Evolutionary conservation across 1,140 invertebrate genomes (phyloP).

Genomic region (Asbolus verrucosus): DNA sequence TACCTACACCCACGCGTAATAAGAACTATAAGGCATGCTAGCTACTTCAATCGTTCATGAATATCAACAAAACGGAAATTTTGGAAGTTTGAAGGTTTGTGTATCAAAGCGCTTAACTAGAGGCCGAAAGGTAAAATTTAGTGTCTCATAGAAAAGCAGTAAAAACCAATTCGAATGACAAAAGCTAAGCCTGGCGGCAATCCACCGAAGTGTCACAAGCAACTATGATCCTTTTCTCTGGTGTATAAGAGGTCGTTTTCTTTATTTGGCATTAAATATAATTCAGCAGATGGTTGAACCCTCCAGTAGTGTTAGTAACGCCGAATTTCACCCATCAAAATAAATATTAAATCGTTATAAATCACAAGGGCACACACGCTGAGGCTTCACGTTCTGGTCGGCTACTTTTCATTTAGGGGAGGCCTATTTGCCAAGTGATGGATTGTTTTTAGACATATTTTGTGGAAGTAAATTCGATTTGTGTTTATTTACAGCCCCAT

Average conservation of each 20-base stretch:
- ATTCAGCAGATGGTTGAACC: conserved; percentile 62
- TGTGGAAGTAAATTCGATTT: conserved; percentile 54
- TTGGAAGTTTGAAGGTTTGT: background rate
- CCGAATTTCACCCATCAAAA: conserved; percentile 66
- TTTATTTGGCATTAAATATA: conserved; percentile 59
- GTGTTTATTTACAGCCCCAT: conserved; percentile 51
- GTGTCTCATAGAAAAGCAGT: conserved; percentile 55
- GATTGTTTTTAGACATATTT: conserved; percentile 51
- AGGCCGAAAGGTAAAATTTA: conserved; percentile 18
- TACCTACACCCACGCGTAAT: too few relatives aligned
- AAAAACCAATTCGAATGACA: conserved; percentile 59
- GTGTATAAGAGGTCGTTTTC: conserved; percentile 42
- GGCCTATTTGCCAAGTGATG: conserved; percentile 29
- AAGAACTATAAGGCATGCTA: too few relatives aligned
- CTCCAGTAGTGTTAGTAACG: conserved; percentile 63
- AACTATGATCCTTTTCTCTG: conserved; percentile 48
- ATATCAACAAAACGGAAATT: background rate
- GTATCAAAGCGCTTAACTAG: background rate
- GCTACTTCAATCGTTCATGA: too few relatives aligned
- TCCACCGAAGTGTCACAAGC: conserved; percentile 8
- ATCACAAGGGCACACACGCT: conserved; percentile 53
- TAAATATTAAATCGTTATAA: conserved; percentile 67
- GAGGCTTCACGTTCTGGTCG: conserved; percentile 39
- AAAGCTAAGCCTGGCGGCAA: conserved; percentile 50
- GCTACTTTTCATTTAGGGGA: conserved; percentile 40